These are phyloP conservation scores for Enteromius thamalakanensis DNA, from an alignment of 2,797 vertebrate genomes.

Conservation along the genomic window DNA sequence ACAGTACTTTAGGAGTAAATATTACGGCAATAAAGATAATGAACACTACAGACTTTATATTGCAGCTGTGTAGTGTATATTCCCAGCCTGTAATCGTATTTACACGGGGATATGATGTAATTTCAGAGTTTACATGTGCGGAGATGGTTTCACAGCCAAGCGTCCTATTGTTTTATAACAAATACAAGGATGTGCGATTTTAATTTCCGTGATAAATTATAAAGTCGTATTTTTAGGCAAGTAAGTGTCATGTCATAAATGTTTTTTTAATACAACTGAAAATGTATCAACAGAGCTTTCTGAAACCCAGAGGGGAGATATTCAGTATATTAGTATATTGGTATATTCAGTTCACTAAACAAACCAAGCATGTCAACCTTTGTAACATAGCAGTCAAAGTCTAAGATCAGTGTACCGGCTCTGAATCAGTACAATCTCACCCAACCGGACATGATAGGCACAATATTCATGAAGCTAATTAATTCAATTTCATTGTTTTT, in stretches of 20 bases:
- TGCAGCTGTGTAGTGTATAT: neutral
- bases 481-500: conserved; percentile 63
- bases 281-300: too few species aligned
- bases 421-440: conserved; percentile 35
- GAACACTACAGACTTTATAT: neutral
- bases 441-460: conserved; percentile 61
- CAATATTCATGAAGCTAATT: conserved; percentile 67
- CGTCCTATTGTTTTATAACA: conserved; percentile 1
- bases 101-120: conserved; percentile 6
- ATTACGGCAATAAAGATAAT: conserved; percentile 1
- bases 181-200: neutral
- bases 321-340: too few species aligned
- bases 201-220: neutral
- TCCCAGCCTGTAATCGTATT: neutral
- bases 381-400: conserved; percentile 7
- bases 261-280: too few species aligned
- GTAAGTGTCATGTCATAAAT: too few species aligned
- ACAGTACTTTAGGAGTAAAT: conserved; percentile 12
- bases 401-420: conserved; percentile 21
- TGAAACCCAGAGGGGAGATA: too few species aligned
- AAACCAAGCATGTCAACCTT: neutral
- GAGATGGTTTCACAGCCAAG: neutral
- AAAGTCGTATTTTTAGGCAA: too few species aligned
- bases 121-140: neutral
- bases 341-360: conserved; percentile 4